Base-by-base conservation (phyloP, 2,797 vertebrate genomes). In the Mormyrops attenuatus region DNA sequence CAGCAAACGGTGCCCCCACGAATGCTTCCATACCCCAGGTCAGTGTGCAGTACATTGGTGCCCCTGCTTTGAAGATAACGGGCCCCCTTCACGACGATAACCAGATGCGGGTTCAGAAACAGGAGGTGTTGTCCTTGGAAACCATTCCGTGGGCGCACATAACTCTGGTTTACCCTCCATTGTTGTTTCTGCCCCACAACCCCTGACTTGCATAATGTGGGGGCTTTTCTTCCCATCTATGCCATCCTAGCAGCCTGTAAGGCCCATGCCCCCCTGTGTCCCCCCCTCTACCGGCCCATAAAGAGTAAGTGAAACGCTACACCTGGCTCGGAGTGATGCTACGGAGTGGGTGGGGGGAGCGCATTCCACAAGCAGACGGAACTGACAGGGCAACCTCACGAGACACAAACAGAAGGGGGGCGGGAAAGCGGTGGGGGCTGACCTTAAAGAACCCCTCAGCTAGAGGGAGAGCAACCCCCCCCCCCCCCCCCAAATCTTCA, bases 391-490 rank as follows among this genome's bases (percentile, higher is more conserved):
- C 91, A 90, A 90, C 86, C 55, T 90, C 88, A 85, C 90, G 88
- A 92, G 90, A 91, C 87, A 84, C 85, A 88, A 90, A 91, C 82
- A 85, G n/a, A 7, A 55, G 85, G 60, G 49, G 53, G 87, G 89
- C 20, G 41, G 77, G 26, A 17, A 77, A 77, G 34, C 1, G 90
- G 84, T 57, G n/a, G 13, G 57, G 88, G 49, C 41, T 90, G 90
- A 92, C 92, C 92, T 91, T n/a, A 91, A 77, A 88, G 89, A 90
- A 88, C 77, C 89, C 86, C 77, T 57, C 52, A 63, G 85, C 63
- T 63, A 52, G 53, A 66, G 82, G 30, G 30, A 30, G 47, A 26
- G 66, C 38, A 82, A 50, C 30, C 73, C 13, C 34, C n/a, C 38
- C 5, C 88, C 17, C 20, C 69, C 66, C 22, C 73, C 87, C 86